Conservation (phyloP, 1,140 invertebrate species). For the Ganaspis sp. region DNA sequence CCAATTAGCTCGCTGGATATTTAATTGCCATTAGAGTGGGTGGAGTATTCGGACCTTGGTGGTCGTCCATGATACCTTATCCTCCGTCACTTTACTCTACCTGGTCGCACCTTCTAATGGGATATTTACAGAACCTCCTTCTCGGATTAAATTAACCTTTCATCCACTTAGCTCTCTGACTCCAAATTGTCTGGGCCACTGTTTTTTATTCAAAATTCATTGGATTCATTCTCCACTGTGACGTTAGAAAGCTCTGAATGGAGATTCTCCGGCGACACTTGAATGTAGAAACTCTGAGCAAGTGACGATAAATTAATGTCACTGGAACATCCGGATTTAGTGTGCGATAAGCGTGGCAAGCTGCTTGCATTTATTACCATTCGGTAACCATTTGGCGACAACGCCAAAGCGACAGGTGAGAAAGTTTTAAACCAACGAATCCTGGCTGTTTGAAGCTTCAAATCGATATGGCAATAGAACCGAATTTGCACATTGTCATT, state of each 20-base stretch:
- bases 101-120: constrained; percentile 12
- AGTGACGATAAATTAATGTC: constrained; percentile 3
- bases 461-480: constrained; percentile 50
- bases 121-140: constrained; percentile 21
- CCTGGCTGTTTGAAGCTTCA: constrained; percentile 15
- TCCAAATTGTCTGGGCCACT: not conserved
- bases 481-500: constrained; percentile 55
- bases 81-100: constrained; percentile 33
- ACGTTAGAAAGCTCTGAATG: not conserved
- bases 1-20: constrained; percentile 75
- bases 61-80: constrained; percentile 36
- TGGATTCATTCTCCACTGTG: not conserved
- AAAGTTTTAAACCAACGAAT: constrained; percentile 31
- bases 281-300: not conserved
- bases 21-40: constrained; percentile 73
- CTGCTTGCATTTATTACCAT: constrained; percentile 16
- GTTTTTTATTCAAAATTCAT: not conserved
- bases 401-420: constrained; percentile 34
- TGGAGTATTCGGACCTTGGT: constrained; percentile 45
- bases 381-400: not conserved
- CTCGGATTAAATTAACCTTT: constrained; percentile 9
- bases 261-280: not conserved
- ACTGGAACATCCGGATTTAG: not conserved
- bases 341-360: constrained; percentile 14
- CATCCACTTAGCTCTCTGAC: not conserved